Conservation (phyloP, 2,113 vertebrate species). For the Xenopus tropicalis region DNA sequence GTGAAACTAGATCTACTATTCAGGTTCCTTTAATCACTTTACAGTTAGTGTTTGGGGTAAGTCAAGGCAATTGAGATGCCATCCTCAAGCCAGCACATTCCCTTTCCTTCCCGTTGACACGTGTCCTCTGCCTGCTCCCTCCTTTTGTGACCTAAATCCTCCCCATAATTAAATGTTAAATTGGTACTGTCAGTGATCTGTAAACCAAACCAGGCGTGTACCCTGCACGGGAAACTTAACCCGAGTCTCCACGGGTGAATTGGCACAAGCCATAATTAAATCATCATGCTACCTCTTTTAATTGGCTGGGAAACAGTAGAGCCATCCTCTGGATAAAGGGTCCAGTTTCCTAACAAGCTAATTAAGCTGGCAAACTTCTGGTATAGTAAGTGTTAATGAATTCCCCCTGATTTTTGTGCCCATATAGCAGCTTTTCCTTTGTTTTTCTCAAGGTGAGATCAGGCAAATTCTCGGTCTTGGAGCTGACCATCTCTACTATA, state of each 20-base stretch:
- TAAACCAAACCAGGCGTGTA: constrained; percentile 70
- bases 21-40: constrained; percentile 78
- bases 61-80: constrained; percentile 64
- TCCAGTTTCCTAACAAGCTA: constrained; percentile 67
- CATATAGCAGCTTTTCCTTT: neutral
- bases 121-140: constrained; percentile 48
- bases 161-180: constrained; percentile 78
- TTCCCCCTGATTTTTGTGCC: neutral
- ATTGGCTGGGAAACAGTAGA: constrained; percentile 76
- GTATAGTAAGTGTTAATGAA: constrained; percentile 22
- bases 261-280: constrained; percentile 92
- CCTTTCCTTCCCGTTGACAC: constrained; percentile 51
- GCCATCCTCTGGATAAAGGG: constrained; percentile 57
- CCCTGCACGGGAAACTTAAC: constrained; percentile 76
- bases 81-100: constrained; percentile 68
- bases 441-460: too few species aligned
- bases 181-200: constrained; percentile 68
- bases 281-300: constrained; percentile 80
- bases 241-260: constrained; percentile 76
- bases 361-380: constrained; percentile 59
- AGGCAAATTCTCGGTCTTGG: too few species aligned
- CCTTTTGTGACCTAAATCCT: constrained; percentile 67
- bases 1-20: constrained; percentile 75
- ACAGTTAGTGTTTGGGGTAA: constrained; percentile 66
- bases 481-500: too few species aligned